Evolutionary conservation across 2,797 vertebrate species (phyloP).

Genomic region (Alauda arvensis): DNA sequence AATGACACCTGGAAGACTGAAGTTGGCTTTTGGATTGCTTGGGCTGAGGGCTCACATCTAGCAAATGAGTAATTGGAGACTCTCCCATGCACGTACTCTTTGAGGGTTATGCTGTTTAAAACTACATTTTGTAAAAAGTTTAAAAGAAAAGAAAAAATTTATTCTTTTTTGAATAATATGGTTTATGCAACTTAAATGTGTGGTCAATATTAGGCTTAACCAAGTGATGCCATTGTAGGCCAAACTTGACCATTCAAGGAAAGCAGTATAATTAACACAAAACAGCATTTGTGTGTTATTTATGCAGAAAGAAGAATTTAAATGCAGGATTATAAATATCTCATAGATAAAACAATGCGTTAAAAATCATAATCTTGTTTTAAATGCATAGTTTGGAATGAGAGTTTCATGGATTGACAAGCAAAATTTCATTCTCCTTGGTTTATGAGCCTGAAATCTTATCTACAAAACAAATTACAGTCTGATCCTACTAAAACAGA

Average conservation of each 20-base stretch:
- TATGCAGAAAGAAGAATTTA: background rate
- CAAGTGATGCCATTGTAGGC: background rate
- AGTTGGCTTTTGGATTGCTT: background rate
- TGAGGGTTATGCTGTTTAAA: background rate
- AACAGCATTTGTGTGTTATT: background rate
- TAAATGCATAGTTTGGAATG: background rate
- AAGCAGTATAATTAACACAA: background rate
- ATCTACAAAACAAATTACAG: background rate
- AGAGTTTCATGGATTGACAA: background rate
- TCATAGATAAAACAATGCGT: background rate
- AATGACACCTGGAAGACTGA: background rate
- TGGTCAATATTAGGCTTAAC: background rate
- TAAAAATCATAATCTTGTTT: background rate
- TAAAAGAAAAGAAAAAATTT: background rate
- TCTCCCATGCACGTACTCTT: background rate
- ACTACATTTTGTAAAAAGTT: background rate
- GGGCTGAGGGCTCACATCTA: fast-evolving
- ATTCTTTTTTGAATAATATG: background rate
- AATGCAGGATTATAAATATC: background rate
- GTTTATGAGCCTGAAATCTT: background rate
- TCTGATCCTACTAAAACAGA: background rate
- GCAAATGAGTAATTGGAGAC: background rate
- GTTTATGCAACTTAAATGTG: background rate
- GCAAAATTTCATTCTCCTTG: background rate
- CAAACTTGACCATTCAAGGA: background rate